Base-by-base conservation (phyloP, 1,140 invertebrate genomes). In the Tetramorium simillimum region DNA sequence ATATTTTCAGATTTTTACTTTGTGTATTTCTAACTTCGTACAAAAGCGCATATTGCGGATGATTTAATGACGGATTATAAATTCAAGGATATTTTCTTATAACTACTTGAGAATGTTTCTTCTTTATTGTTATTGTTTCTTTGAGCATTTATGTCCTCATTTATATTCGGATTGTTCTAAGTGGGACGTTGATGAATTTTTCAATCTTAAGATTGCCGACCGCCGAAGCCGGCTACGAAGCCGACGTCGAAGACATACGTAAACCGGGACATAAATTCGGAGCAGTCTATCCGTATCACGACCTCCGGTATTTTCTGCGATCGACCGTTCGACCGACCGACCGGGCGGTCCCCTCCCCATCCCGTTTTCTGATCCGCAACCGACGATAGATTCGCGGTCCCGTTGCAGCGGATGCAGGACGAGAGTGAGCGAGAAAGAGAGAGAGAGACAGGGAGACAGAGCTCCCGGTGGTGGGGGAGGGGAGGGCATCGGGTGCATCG, bases 401-500 rank as follows among this genome's bases (percentile, higher is more conserved):
- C 58, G 72, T 14, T 72, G 43, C 40, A 60, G 40, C 62, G 76
- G 70, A 86, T 78, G 67, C 67, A 69, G 77, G 63, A 80, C 62
- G 49, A 62, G 49, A 73, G 28, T 7, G 21, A 37, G 67, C 76
- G 53, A 60, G 56, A 86, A 49, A 65, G 37, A 33, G 75, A 81
- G 40, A 63, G 75, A 16, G 60, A 72, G 73, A 67, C 24, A 67
- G 33, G 40, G 58, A 53, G 58, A 51, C 28, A 65, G 62, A 37
- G 67, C 49, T 33, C 33, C 49, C 9, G 43, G 43, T n/a, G 40
- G 58, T n/a, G n/a, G 53, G 18, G 12, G 28, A 67, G 46, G 89
- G 90, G 77, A 92, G 86, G 91, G 90, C 88, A 60, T 49, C 86
- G 93, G 92, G 93, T 95, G 94, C 94, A 95, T 94, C 94, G 94